Evolutionary conservation across 2,888 invertebrate species (phyloP), one percentile per base, ranked within the genome.

Genomic region (Diploptera punctata): DNA sequence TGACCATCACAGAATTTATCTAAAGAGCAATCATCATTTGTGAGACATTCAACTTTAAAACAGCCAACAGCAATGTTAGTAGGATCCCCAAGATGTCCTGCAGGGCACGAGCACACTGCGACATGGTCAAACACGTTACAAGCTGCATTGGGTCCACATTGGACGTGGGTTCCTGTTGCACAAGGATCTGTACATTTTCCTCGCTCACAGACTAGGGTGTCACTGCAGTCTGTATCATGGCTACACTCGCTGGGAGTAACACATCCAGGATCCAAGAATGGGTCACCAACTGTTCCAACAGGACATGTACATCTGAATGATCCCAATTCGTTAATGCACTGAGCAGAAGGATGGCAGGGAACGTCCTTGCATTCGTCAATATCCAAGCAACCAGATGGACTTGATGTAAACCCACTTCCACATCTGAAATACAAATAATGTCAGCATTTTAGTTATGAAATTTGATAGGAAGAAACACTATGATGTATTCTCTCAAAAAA

Each of bases 161-260:
- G 85, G 44, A 88, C 87, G 44, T 84, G 84, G 47, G 89, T 85
- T 1, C 54, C 62, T 60, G 78, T 78, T n/a, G 79, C 78, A 79
- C 97, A 97, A 1, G 95, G 94, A 83, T 96, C 93, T 18, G 89
- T 87, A 81, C 95, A 96, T 82, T 90, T 92, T 73, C 91, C 90
- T 71, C 88, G 86, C 52, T 90, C 85, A 80, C 97, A 97, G 16
- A 91, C 88, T 75, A 95, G 86, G 67, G 88, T 89, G 71, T 91
- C 90, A 19, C 89, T 87, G 79, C 97, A 97, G 78, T 95, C 92
- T 13, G 84, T 85, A 80, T 94, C 88, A 61, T 86, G 85, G 77
- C 87, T 86, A 78, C 96, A 97, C 80, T 93, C 91, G 80, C 92
- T 90, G 0, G 95, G 91, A 74, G 88, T 85, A 13, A 89, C 82